Evolutionary conservation across 2,113 vertebrate genomes (phyloP), one percentile per base, ranked within the genome.

Genomic region (Lonchura striata): DNA sequence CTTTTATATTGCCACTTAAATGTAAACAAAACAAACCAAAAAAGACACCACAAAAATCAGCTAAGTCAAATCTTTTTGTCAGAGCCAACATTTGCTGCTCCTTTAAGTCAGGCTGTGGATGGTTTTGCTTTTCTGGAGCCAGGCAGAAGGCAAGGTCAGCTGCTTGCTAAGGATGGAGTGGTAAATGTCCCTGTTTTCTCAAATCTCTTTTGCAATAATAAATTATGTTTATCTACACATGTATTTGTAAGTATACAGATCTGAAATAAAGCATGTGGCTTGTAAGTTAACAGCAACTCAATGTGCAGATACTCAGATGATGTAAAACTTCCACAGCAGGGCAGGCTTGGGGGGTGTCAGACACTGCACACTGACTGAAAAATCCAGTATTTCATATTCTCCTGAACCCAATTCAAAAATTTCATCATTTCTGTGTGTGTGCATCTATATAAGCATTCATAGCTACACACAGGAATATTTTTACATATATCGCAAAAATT

Each of bases 121-220:
- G 44, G 53, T 75, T 93, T 85, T 88, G 75, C 28, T 66, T 77
- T 86, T 90, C 83, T 66, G 37, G 92, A 93, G 33, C 52, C 68
- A 88, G 42, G 64, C 33, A 91, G 42, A 80, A 94, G 46, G 70
- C 70, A 96, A 89, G 61, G 60, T 86, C 87, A 96, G 92, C 42
- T 96, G 83, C 46, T 79, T 65, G 10, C 59, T 95, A 88, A 86
- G 49, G 68, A 77, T 24, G 41, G 10, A 83, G 27, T 1, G 0
- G 28, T 12, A 92, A 61, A 66, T 65, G 70, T 44, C 93, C 64
- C 71, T 82, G 35, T 27, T 91, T 95, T 69, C 53, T 47, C 86
- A 84, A 53, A 81, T 85, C 30, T 92, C 46, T 92, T 82, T 69
- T 79, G 31, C 49, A 41, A 49, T n/a, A 15, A 11, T 20, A 80